Conservation (phyloP, 2,888 invertebrate species). For the Globia sparganii region DNA sequence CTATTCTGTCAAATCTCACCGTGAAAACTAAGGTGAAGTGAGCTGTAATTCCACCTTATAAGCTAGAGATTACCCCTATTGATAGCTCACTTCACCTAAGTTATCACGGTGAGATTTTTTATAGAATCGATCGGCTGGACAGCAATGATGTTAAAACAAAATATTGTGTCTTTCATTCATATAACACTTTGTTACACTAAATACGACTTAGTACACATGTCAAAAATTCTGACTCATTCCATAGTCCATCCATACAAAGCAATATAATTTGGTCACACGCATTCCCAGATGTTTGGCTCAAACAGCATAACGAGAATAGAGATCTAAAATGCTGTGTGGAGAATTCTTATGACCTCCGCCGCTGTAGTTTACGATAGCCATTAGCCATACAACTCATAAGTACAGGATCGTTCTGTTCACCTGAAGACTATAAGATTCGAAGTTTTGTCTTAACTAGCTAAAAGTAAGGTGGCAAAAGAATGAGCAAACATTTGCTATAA, state of each 20-base stretch:
- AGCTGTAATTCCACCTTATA: too few relatives aligned
- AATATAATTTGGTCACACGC: conserved; percentile 59
- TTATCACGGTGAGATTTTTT: too few relatives aligned
- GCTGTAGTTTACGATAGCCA: conserved; percentile 24
- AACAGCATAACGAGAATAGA: conserved; percentile 45
- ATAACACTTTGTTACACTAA: neutral
- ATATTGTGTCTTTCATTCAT: neutral
- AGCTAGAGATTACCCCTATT: too few relatives aligned
- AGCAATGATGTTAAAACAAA: neutral
- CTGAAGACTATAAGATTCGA: conserved; percentile 4
- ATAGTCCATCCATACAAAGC: conserved; percentile 27
- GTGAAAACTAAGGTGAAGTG: too few relatives aligned
- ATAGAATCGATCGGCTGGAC: neutral
- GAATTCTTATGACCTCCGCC: conserved; percentile 65
- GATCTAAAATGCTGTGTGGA: conserved; percentile 61
- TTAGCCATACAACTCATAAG: neutral
- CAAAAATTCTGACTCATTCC: conserved; percentile 42
- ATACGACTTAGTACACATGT: conserved; percentile 21
- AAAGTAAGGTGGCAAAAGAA: neutral
- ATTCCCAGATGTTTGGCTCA: conserved; percentile 55
- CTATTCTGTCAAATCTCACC: too few relatives aligned
- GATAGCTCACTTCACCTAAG: too few relatives aligned
- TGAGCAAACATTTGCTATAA: conserved; percentile 6
- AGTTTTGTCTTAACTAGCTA: neutral
- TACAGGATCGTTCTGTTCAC: neutral